These are phyloP conservation scores for Ictalurus furcatus DNA, from an alignment of 2,113 vertebrate species.

Conservation along the genomic window DNA sequence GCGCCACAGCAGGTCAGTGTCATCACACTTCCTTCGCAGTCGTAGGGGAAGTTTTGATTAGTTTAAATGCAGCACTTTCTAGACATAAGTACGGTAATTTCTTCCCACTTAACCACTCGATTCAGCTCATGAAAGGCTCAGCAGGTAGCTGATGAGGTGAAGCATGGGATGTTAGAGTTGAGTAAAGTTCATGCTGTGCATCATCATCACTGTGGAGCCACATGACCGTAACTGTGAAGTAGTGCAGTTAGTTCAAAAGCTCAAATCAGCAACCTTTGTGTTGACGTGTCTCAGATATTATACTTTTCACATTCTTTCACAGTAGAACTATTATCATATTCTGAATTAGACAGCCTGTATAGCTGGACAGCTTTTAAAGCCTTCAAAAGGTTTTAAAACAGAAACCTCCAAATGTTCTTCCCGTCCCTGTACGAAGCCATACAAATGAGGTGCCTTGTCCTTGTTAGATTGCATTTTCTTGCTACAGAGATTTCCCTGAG, in stretches of 20 bases:
- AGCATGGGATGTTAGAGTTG: constrained; percentile 10
- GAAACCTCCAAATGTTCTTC: neutral
- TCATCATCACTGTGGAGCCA: constrained; percentile 17
- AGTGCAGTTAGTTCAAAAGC: constrained; percentile 3
- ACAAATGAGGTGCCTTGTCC: neutral
- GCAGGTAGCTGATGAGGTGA: constrained; percentile 23
- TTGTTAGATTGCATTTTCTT: neutral
- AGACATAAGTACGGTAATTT: neutral
- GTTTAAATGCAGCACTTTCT: neutral
- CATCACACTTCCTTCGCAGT: neutral
- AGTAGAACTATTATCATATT: neutral
- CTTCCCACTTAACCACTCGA: neutral
- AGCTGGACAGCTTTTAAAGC: neutral
- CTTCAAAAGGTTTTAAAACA: neutral
- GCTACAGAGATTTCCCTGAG: neutral
- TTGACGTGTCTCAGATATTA: neutral
- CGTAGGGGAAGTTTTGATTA: neutral
- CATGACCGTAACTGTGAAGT: neutral
- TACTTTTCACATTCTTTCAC: neutral
- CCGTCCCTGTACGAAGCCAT: neutral
- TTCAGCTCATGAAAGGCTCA: constrained; percentile 1
- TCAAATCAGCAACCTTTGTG: neutral
- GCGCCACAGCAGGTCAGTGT: constrained; percentile 78
- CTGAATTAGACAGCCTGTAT: neutral
- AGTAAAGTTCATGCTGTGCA: constrained; percentile 15